phyloP scores from a whole-genome alignment of 2,797 vertebrate genomes.

The Pristis pectinata region DNA sequence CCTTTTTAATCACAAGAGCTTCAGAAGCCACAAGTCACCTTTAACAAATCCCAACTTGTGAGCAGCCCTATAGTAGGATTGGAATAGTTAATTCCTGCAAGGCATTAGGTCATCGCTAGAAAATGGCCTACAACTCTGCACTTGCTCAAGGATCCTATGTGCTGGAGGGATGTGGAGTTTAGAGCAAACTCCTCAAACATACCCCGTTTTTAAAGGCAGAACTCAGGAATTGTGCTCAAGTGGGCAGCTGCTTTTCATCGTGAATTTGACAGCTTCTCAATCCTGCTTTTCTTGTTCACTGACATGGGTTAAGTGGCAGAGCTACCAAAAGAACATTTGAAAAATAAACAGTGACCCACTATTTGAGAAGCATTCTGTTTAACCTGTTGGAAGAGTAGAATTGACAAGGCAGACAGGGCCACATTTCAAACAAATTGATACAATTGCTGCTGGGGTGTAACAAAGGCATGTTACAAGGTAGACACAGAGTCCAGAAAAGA shows the following conservation, averaged over 20 bases:
- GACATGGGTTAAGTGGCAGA: too few species aligned
- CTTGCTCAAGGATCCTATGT: too few species aligned
- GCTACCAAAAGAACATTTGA: too few species aligned
- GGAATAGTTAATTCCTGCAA: neutral
- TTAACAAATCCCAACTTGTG: neutral
- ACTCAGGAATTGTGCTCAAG: neutral
- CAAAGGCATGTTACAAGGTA: too few species aligned
- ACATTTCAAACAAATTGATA: too few species aligned
- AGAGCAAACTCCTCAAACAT: neutral
- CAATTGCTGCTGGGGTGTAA: too few species aligned
- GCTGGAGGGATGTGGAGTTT: neutral
- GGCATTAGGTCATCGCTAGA: neutral
- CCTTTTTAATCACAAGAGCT: neutral
- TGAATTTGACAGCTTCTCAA: neutral
- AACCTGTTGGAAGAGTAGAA: too few species aligned
- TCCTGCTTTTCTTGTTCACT: too few species aligned
- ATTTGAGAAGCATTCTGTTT: too few species aligned
- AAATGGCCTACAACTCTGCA: neutral
- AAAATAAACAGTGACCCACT: too few species aligned
- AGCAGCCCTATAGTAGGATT: neutral
- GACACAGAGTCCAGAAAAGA: too few species aligned
- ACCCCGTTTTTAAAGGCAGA: neutral
- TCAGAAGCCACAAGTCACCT: neutral
- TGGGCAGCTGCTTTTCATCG: neutral
- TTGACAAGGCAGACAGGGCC: too few species aligned